A percentile compares a stretch with the other conserved stretches of the same genome.
These are phyloP conservation scores for Acheta domesticus DNA, from an alignment of 2,888 invertebrate genomes.

Conservation along the genomic window DNA sequence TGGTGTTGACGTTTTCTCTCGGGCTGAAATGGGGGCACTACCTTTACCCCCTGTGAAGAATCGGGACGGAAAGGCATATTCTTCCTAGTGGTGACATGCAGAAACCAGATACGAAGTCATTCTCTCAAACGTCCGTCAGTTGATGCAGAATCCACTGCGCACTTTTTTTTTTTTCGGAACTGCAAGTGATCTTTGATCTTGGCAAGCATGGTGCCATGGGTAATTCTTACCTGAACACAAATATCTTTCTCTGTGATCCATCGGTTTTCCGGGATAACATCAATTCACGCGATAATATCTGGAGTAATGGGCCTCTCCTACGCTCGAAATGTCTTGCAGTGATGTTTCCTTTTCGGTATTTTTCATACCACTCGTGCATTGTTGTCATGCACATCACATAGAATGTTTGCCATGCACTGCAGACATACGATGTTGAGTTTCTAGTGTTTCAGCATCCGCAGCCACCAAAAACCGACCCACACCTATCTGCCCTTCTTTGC, in stretches of 20 bases:
- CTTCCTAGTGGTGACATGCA: not conserved
- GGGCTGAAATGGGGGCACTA: not conserved
- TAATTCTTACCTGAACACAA: not conserved
- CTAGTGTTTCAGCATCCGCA: not conserved
- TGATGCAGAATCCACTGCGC: not conserved
- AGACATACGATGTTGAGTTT: slow-evolving; percentile 4
- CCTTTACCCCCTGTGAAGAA: not conserved
- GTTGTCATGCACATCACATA: not conserved
- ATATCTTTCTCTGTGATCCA: not conserved
- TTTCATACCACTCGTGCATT: not conserved
- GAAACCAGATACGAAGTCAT: not conserved
- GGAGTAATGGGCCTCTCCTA: not conserved
- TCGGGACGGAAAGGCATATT: not conserved
- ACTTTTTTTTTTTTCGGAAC: not conserved
- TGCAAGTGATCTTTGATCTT: not conserved
- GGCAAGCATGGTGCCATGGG: not conserved
- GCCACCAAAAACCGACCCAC: not conserved
- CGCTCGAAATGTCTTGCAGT: not conserved
- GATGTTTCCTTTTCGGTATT: not conserved
- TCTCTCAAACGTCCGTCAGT: not conserved
- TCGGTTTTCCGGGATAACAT: not conserved
- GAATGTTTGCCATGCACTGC: not conserved
- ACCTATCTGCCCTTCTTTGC: not conserved
- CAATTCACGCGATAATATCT: not conserved
- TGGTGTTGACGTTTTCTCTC: not conserved